Percentiles rank a stretch among this genome's conserved stretches.
These are phyloP conservation scores for Litoditis marina DNA, from an alignment of 2,888 invertebrate species.

Conservation along the genomic window DNA sequence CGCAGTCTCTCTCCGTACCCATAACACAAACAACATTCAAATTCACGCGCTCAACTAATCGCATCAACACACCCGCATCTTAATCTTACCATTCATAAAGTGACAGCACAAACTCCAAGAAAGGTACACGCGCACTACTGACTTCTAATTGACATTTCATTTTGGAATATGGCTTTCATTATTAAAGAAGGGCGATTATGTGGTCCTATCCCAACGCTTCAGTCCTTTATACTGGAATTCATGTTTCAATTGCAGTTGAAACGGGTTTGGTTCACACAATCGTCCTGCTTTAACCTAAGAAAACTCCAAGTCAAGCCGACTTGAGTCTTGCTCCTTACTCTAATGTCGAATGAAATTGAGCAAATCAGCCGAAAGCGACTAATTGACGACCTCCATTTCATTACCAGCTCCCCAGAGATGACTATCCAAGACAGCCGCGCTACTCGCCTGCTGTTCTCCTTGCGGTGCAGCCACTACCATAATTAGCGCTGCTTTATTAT, in stretches of 20 bases:
- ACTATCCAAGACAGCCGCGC: background rate
- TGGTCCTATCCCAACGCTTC: too few relatives aligned
- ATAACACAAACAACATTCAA: background rate
- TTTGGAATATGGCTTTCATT: too few relatives aligned
- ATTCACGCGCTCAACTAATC: background rate
- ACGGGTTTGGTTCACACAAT: too few relatives aligned
- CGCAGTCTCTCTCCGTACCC: background rate
- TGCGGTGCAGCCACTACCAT: constrained; percentile 4
- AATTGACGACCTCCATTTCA: constrained; percentile 1
- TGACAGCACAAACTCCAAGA: too few relatives aligned
- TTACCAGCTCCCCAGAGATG: background rate
- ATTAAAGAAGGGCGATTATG: too few relatives aligned
- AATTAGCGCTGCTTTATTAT: constrained; percentile 23
- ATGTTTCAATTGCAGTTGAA: too few relatives aligned
- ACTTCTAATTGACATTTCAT: too few relatives aligned
- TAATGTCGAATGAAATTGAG: too few relatives aligned
- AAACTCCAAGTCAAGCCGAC: too few relatives aligned
- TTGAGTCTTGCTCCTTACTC: too few relatives aligned
- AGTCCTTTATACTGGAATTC: too few relatives aligned
- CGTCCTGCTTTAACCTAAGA: too few relatives aligned
- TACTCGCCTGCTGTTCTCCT: background rate
- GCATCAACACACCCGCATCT: background rate
- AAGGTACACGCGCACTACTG: background rate
- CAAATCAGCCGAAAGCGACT: background rate
- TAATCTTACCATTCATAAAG: background rate